Base-by-base conservation (phyloP, 2,888 invertebrate species). In the Hedychridium roseum region DNA sequence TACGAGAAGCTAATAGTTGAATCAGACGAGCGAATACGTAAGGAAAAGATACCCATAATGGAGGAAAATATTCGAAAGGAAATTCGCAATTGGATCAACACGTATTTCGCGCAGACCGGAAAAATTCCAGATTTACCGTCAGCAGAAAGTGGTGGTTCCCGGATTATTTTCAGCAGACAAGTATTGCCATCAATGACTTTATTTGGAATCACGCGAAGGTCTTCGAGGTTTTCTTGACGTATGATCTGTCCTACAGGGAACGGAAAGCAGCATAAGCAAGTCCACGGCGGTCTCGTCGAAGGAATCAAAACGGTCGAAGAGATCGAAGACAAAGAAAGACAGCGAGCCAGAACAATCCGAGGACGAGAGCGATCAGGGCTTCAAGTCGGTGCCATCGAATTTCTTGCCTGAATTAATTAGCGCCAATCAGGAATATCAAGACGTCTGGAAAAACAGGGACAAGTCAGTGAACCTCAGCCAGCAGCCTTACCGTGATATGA, bases 61-160 rank as follows among this genome's bases (percentile, higher is more conserved):
- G 89, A 90, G 70, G 96, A 97, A 71, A 90, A 90, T 60, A 89
- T 97, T 66, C 87, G 90, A 56, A 91, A 90, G 69, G 93, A 96
- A 80, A 86, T 97, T 16, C 83, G 95, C 51, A 86, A 87, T 50
- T 96, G 95, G 94, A 87, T 95, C 53, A 85, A 88, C 57, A 90
- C 91, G 61, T 92, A 89, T 72, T 90, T 89, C 76, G 85, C 89
- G 27, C 87, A 89, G 66, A 91, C 91, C 3, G 92, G 90, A 17
- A 90, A 89, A 71, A 88, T 97, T 68, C 97, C 97, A 0, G 95
- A 96, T 61, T 88, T 94, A 66, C 97, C 97, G 0, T 89, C 92
- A 2, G 93, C 91, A 56, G 96, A 97, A 70, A 88, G 91, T 63
- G 95, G 95, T 4, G 94, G 95, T 0, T 95, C 95, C 0, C 84